Conservation (phyloP, 2,113 vertebrate species). For the Vulpes lagopus region DNA sequence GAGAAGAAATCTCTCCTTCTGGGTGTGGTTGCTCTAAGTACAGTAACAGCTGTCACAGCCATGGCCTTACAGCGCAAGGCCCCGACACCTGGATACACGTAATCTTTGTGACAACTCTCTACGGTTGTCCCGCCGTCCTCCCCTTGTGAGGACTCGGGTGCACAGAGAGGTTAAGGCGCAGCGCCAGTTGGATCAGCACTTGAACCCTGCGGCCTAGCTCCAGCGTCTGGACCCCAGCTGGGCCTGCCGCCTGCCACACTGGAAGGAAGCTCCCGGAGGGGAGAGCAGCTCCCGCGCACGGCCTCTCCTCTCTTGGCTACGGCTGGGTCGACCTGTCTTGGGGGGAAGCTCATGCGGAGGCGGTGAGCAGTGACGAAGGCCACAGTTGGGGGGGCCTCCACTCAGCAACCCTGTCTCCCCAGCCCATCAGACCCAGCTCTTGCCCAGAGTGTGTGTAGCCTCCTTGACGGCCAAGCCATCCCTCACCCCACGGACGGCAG, state of each 20-base stretch:
- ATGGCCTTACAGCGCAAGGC: background rate
- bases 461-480: background rate
- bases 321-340: background rate
- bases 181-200: background rate
- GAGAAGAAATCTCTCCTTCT: background rate
- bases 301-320: background rate
- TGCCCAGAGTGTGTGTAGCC: background rate
- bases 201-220: background rate
- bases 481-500: background rate
- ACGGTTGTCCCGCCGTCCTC: background rate
- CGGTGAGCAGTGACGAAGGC: background rate
- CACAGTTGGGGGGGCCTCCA: background rate
- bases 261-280: background rate
- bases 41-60: background rate
- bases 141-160: background rate
- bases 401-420: background rate
- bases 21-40: background rate
- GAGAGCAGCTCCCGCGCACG: background rate
- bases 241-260: background rate
- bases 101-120: background rate
- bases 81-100: accelerated
- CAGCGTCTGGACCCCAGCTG: background rate
- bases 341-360: background rate
- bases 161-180: background rate
- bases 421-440: background rate